phyloP scores from a whole-genome alignment of 2,888 invertebrate genomes.

The Zonitis immaculata region DNA sequence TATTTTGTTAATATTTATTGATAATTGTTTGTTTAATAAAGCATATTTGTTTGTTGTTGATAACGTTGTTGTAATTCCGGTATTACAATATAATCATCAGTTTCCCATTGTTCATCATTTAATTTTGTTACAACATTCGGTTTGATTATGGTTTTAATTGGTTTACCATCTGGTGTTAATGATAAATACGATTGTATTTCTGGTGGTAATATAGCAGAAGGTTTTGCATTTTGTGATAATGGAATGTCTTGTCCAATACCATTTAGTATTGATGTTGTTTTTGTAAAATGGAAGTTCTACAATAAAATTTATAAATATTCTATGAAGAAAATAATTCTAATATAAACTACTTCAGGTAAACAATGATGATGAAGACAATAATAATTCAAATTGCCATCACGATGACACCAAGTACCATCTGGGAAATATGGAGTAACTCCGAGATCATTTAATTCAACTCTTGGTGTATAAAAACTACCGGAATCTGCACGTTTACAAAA shows the following conservation, averaged over 20 bases:
- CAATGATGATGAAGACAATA: constrained; percentile 73
- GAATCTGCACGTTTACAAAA: constrained; percentile 65
- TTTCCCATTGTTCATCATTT: constrained; percentile 61
- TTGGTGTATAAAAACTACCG: constrained; percentile 69
- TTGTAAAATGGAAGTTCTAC: constrained; percentile 59
- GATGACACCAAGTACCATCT: constrained; percentile 77
- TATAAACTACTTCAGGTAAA: constrained; percentile 65
- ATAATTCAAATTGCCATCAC: constrained; percentile 59
- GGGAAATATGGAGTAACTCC: constrained; percentile 72
- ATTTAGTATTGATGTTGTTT: constrained; percentile 49
- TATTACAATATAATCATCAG: constrained; percentile 63
- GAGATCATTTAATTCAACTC: constrained; percentile 69
- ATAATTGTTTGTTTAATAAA: no score
- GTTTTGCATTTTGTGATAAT: constrained; percentile 62
- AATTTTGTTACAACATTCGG: constrained; percentile 52
- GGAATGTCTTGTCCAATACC: constrained; percentile 55
- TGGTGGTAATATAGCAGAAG: constrained; percentile 48
- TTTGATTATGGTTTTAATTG: constrained; percentile 56
- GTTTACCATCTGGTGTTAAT: constrained; percentile 56
- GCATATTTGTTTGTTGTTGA: no score
- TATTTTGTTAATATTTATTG: no score
- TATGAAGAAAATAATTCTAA: no score
- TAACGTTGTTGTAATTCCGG: no score
- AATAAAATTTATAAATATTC: no score
- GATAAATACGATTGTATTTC: constrained; percentile 59